Conservation (phyloP, 2,113 vertebrate species). For the Machaerirhynchus nigripectus region DNA sequence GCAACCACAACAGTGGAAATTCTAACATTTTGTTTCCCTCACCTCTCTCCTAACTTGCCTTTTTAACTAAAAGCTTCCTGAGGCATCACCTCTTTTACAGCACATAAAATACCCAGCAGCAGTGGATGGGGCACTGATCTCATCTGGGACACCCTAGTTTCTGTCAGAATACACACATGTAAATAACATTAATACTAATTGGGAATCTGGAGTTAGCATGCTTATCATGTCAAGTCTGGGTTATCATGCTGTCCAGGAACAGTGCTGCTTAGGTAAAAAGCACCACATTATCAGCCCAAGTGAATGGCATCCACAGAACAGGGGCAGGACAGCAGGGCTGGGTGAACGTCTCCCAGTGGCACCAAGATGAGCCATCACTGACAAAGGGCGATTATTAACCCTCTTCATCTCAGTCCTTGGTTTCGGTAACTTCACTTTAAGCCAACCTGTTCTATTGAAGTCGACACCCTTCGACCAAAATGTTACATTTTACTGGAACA, state of each 20-base stretch:
- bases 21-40: not conserved
- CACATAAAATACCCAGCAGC: not conserved
- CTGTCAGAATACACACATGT: not conserved
- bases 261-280: not conserved
- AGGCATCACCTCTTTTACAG: not conserved
- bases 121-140: not conserved
- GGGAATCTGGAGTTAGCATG: not conserved
- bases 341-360: not conserved
- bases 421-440: not conserved
- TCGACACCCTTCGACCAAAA: not conserved
- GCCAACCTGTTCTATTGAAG: not conserved
- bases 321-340: not conserved
- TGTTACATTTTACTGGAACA: not conserved
- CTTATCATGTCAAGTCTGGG: not conserved
- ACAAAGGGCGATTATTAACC: not conserved
- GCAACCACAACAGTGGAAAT: not conserved
- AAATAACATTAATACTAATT: not conserved
- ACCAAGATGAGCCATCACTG: not conserved
- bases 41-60: not conserved
- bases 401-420: not conserved
- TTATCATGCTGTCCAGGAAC: not conserved
- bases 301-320: not conserved
- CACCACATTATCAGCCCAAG: not conserved
- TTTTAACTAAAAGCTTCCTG: not conserved
- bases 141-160: not conserved